Base-by-base conservation (phyloP, 2,113 vertebrate genomes). In the Myotis yumanensis region DNA sequence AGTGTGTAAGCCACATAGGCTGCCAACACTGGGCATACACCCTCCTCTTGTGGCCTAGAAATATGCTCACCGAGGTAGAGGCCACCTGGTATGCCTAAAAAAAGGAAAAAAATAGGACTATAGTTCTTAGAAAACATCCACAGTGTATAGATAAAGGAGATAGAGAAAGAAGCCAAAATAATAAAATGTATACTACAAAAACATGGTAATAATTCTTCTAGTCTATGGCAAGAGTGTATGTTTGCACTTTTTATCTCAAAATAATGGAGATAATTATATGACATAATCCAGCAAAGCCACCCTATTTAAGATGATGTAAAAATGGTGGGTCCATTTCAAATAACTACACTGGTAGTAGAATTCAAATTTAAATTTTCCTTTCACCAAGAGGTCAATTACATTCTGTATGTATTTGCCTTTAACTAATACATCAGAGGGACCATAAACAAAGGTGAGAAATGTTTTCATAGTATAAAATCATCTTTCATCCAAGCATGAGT, bases 21-120 rank as follows among this genome's bases (percentile, higher is more conserved):
- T 93, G 93, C 87, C 94, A 87, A 54, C 51, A 57, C 11, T 69
- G 82, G 89, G 95, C 77, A 69, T 6, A 76, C 1, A 23, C 86
- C 81, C 93, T 83, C 30, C 32, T 90, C 35, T 68, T 6, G 32
- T 71, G 35, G 43, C 76, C 87, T 51, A 11, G 71, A 46, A 15
- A 37, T 46, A 59, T 10, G 32, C 54, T 96, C 77, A 92, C 76
- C 73, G 46, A 86, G n/a, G 88, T 18, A 91, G 73, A 92, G 89
- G 51, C 25, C 73, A 88, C 77, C 79, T 94, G 79, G 46, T 66
- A 48, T 23, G 18, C 17, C 72, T 52, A 32, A 86, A 79, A 62
- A 76, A 28, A 16, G 35, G 22, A 46, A 25, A 23, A 23, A 81
- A 62, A 37, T 7, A 79, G 11, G 5, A 76, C 37, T 85, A 7